Base-by-base conservation (phyloP, 2,888 invertebrate genomes). In the Dasypogon diadema region DNA sequence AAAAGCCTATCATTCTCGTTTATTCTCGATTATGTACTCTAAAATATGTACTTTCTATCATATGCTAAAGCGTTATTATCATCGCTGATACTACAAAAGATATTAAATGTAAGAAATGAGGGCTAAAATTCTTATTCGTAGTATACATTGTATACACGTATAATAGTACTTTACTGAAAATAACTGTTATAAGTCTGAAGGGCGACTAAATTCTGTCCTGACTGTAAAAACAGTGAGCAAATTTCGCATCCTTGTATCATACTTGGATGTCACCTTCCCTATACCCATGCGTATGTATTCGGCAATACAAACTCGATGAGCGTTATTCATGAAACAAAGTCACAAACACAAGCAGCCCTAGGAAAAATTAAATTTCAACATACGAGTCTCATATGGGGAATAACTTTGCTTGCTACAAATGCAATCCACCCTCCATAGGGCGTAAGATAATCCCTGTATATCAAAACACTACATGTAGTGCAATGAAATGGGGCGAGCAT, bases 291-390 rank as follows among this genome's bases (percentile, higher is more conserved):
- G 34, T 51, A 70, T 30, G 26, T 68, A 54, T 22, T 21, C 54
- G 2, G 68, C 8, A 26, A 24, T 14, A 4, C 4, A 12, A 4
- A 56, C 42, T 14, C 51, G 54, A 14, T 18, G 54, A 16, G 16
- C 51, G 16, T 8, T 34, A 34, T 48, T 48, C 46, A 65, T 65
- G 34, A 70, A 54, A 54, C 54, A 70, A 70, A 54, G 70, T 54
- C 54, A 54, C 70, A 48, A 16, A 30, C 21, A 54, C 70, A 34
- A n/a, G 14, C 30, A 26, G 18, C 16, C 34, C 54, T 46, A 22
- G 65, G 30, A 54, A 70, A 70, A 70, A 70, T 70, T 70, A 70
- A 70, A 70, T 70, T 70, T 30, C 54, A 46, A 46, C 70, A 54
- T 54, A 54, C 54, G 70, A 51, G 70, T 42, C 54, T 70, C 70